Conservation (phyloP, 1,140 invertebrate genomes). For the Trissolcus basalis region DNA sequence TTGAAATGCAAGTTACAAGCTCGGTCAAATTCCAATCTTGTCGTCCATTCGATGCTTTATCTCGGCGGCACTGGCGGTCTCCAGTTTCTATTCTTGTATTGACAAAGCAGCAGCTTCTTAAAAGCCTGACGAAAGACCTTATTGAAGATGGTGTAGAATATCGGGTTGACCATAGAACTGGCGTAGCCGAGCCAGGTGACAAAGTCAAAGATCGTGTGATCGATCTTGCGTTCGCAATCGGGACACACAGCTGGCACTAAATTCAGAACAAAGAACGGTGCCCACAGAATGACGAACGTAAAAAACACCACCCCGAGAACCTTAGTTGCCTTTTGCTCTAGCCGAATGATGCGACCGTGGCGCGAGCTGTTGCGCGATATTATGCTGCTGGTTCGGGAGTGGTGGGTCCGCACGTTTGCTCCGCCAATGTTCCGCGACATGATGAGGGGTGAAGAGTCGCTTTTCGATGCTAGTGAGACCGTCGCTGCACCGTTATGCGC, state of each 20-base stretch:
- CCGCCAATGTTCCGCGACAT: conserved; percentile 69
- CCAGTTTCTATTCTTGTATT: conserved; percentile 66
- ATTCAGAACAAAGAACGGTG: conserved; percentile 94
- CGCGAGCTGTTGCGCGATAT: conserved; percentile 86
- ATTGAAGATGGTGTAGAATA: conserved; percentile 97
- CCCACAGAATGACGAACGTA: conserved; percentile 94
- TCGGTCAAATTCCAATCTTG: conserved; percentile 4
- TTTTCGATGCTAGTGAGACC: conserved; percentile 62
- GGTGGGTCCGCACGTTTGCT: conserved; percentile 78
- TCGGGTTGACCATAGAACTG: conserved; percentile 94
- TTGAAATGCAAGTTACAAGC: neutral
- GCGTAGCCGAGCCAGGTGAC: conserved; percentile 95
- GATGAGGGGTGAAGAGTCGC: conserved; percentile 73
- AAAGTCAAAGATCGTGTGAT: conserved; percentile 87
- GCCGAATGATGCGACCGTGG: conserved; percentile 86
- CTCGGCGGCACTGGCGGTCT: conserved; percentile 59
- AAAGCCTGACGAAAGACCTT: conserved; percentile 94
- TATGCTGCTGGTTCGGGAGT: conserved; percentile 86
- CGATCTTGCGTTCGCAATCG: conserved; percentile 84
- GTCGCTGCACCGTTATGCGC: conserved; percentile 75
- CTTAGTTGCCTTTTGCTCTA: conserved; percentile 96
- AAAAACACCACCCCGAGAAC: conserved; percentile 95
- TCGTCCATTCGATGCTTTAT: conserved; percentile 37
- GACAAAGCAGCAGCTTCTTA: conserved; percentile 89
- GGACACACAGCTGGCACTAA: conserved; percentile 86